Percentiles rank a stretch among this genome's conserved stretches.
Conservation (phyloP, 2,797 vertebrate species). For the Anguilla obscura region DNA sequence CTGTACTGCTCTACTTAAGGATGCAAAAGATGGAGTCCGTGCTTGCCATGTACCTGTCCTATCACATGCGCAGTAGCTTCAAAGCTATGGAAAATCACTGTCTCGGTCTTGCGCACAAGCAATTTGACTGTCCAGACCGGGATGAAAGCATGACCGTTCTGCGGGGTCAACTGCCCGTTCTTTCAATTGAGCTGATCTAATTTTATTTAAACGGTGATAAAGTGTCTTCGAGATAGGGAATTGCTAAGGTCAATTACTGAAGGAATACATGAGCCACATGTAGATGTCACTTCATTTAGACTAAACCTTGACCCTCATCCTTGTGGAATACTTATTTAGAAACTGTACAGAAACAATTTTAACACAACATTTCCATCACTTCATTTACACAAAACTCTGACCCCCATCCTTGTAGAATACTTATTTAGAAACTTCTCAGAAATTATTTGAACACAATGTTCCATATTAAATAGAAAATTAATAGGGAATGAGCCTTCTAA, state of each 20-base stretch:
- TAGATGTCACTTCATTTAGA: not conserved
- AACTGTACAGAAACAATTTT: not conserved
- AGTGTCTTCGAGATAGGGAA: not conserved
- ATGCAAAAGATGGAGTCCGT: conserved; percentile 75
- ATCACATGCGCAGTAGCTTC: conserved; percentile 71
- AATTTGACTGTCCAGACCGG: conserved; percentile 9
- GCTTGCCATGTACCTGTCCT: conserved; percentile 67
- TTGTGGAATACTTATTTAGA: not conserved
- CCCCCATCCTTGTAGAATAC: too few relatives aligned
- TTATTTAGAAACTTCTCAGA: too few relatives aligned
- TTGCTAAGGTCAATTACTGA: not conserved
- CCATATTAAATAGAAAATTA: too few relatives aligned
- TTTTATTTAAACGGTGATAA: conserved; percentile 32
- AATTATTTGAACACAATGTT: too few relatives aligned
- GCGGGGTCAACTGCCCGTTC: conserved; percentile 20
- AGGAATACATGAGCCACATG: not conserved
- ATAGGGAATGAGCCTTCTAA: too few relatives aligned
- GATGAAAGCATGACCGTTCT: conserved; percentile 1
- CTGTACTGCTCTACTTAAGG: conserved; percentile 65
- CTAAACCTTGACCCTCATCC: not conserved
- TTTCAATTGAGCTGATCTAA: conserved; percentile 46
- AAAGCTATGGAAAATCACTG: conserved; percentile 28
- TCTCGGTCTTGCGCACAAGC: conserved; percentile 20
- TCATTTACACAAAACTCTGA: too few relatives aligned
- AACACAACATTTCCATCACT: not conserved